Evolutionary conservation across 2,888 invertebrate species (phyloP), one percentile per base, ranked within the genome.

Genomic region (Chorisops tibialis): DNA sequence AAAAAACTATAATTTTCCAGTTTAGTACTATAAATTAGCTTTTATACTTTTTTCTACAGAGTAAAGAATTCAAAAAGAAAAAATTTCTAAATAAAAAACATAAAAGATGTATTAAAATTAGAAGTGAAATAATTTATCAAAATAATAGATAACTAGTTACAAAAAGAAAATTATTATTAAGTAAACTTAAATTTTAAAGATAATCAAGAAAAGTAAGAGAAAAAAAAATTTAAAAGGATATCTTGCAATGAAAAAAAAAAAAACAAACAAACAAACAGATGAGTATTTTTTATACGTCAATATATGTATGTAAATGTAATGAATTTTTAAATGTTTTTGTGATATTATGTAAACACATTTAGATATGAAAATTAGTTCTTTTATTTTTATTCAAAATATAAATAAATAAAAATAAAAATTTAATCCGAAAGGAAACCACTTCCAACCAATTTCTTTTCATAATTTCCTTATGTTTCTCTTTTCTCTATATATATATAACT

Each of bases 1-100:
- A 30, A 7, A 30, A 30, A 30, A 7, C 5, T 30, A 30, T 30
- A 30, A 30, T 30, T 30, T 30, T 30, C 30, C 30, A n/a, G 45
- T 56, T 56, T 45, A 56, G 56, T 56, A 56, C 24, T 24, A 56
- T 18, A 45, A 30, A 45, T 21, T 56, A 56, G 56, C 56, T 56
- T 56, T 56, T 56, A 56, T 56, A 56, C 56, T 56, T 56, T 56
- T 56, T 56, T 56, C 56, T 56, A 56, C 45, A 56, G 45, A 56
- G 22, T 18, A 41, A 54, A 56, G 43, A 56, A 43, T 56, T 45
- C 45, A 54, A 41, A 43, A 24, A 54, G 6, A 43, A 22, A 16
- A 43, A 24, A 52, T 37, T n/a, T n/a, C n/a, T n/a, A n/a, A n/a
- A n/a, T n/a, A n/a, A n/a, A n/a, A n/a, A n/a, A n/a, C n/a, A n/a